Percentiles rank a stretch among this genome's conserved stretches.
Evolutionary conservation across 2,797 vertebrate genomes (phyloP).

Genomic region (Tapera naevia): DNA sequence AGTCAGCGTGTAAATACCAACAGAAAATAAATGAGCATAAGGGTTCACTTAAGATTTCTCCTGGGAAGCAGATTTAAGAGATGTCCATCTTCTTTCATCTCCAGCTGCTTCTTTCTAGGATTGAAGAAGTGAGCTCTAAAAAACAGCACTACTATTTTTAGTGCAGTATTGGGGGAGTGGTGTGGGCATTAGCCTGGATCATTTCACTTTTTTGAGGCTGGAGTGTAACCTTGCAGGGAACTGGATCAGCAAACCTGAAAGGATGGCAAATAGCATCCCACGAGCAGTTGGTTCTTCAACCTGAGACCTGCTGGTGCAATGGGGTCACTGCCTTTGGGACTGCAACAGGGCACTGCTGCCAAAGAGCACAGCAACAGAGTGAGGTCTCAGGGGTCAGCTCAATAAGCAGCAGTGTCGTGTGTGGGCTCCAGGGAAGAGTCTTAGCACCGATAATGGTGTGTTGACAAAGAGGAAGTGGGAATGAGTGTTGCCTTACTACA

Average conservation of each 20-base stretch:
- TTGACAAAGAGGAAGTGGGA: not conserved
- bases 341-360: not conserved
- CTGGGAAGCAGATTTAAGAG: slow-evolving; percentile 29
- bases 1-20: slow-evolving; percentile 35
- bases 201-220: not conserved
- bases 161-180: accelerated
- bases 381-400: not conserved
- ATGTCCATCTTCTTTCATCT: slow-evolving; percentile 6
- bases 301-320: not conserved
- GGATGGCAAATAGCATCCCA: not conserved
- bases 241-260: not conserved
- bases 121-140: not conserved
- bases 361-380: not conserved
- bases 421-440: not conserved
- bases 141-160: not conserved
- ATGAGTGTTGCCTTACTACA: not conserved
- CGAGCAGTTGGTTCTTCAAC: not conserved
- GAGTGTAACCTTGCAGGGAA: not conserved
- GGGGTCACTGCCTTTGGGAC: not conserved
- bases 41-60: slow-evolving; percentile 44
- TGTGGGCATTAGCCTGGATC: not conserved
- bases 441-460: not conserved
- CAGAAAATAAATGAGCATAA: slow-evolving; percentile 42
- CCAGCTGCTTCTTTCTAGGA: not conserved
- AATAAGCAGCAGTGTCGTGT: not conserved